Base-by-base conservation (phyloP, 2,113 vertebrate genomes). In the Semicossyphus pulcher region DNA sequence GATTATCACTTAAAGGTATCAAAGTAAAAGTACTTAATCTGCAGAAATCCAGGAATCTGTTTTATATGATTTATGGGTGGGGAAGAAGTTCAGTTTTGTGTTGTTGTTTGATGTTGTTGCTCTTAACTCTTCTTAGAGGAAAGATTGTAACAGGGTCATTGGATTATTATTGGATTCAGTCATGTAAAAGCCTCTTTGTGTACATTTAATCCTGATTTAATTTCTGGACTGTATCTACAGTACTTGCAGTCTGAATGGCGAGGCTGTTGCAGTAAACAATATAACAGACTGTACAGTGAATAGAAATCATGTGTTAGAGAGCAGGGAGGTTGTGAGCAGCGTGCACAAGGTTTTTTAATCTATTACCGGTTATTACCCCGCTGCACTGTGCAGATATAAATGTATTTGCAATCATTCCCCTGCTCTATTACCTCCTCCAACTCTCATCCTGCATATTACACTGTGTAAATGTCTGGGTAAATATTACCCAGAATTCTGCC, bases 91-190 rank as follows among this genome's bases (percentile, higher is more conserved):
- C n/a, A n/a, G n/a, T n/a, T n/a, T n/a, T n/a, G n/a, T n/a, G n/a
- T n/a, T n/a, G n/a, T n/a, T n/a, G n/a, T n/a, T n/a, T n/a, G n/a
- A n/a, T n/a, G n/a, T 12, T 44, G 5, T n/a, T 60, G 10, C 15
- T 58, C 36, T 14, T 10, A 1, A 32, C 7, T 20, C 15, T n/a
- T n/a, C 7, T 44, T 39, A 12, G 21, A 42, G 15, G 29, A 36
- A 29, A 16, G 42, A 47, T 23, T 25, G 14, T 37, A 4, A 51
- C 20, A 39, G 5, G 32, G 32, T 37, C 21, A n/a, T n/a, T n/a
- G 21, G 31, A 28, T 37, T 51, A 39, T 51, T 49, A 64, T 9
- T 26, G 45, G 61, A 49, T 64, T 5, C 26, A 51, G 51, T 37
- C 49, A 36, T 21, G n/a, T 18, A 36, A 36, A 49, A 51, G 7